Evolutionary conservation across 1,140 invertebrate species (phyloP).

Genomic region (Limonius californicus): DNA sequence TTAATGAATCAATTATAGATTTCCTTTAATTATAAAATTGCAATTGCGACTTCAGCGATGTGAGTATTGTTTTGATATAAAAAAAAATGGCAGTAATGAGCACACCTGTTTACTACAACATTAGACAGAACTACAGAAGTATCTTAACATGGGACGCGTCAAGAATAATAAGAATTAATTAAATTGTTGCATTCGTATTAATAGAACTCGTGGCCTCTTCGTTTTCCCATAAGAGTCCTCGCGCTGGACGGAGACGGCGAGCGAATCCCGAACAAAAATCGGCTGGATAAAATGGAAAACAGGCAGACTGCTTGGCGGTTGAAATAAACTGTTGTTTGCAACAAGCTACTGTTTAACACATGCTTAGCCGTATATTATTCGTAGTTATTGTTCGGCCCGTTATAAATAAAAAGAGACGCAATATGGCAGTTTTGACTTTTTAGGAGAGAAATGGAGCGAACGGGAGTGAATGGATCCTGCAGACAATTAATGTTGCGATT

Average conservation of each 20-base stretch:
- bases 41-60: too few species aligned
- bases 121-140: background rate
- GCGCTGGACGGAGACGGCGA: background rate
- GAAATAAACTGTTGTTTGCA: conserved; percentile 17
- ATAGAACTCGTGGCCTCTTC: conserved; percentile 3
- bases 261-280: conserved; percentile 12
- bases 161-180: conserved; percentile 29
- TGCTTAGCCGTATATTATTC: conserved; percentile 15
- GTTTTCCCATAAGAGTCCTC: too few species aligned
- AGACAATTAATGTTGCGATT: conserved; percentile 20
- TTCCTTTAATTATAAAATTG: too few species aligned
- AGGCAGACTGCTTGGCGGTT: conserved; percentile 26
- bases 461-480: conserved; percentile 17
- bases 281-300: conserved; percentile 15
- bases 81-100: too few species aligned
- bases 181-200: conserved; percentile 17
- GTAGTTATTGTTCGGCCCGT: background rate
- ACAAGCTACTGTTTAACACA: conserved; percentile 18
- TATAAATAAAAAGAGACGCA: background rate
- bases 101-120: conserved; percentile 6
- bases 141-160: conserved; percentile 22
- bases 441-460: background rate
- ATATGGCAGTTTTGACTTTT: background rate
- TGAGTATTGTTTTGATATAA: too few species aligned
- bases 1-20: too few species aligned